Evolutionary conservation across 2,888 invertebrate genomes (phyloP), one percentile per base, ranked within the genome.

Genomic region (Boloria selene): DNA sequence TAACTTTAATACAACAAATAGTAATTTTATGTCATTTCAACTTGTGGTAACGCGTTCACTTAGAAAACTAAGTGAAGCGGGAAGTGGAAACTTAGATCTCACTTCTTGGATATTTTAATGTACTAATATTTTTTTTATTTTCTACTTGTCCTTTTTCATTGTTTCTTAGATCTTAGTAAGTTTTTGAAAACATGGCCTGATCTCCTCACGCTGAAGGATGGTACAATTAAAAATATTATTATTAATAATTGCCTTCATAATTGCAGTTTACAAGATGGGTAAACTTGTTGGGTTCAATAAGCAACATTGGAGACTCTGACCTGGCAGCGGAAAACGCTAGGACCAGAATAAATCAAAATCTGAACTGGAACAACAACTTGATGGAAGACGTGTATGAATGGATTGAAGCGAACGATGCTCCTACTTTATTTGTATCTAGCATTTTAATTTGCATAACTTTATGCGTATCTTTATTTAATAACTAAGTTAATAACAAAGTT

Each of bases 371-470:
- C 1, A 31, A 62, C 0, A 55, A 61, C 0, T 64, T 79, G 10
- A 44, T 83, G 13, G 76, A 84, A 0, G 55, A 71, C 0, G 83
- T 87, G 0, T 92, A 91, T 69, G 83, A 87, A 14, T 91, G 92
- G 92, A 89, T 92, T 4, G 82, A 87, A 4, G 86, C 86, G 38
- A 92, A 90, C 38, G 81, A 87, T 67, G 90, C 88, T 0, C 77
- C 84, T 0, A 83, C 84, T 0, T 38, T 86, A 2, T 75, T 81
- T 3, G 72, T 84, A 2, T 91, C 91, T 0, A 64, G 86, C 1
- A 13, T 82, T 0, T 74, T 89, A 38, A 67, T 91, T 0, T 72
- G 75, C 26, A 65, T 83, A n/a, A 83, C 87, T 0, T 52, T 82
- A 13, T 54, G 84, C 3, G 63, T 88, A 1, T 75, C 84, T 17